phyloP scores from a whole-genome alignment of 2,113 vertebrate genomes.

The Pleuronectes platessa region DNA sequence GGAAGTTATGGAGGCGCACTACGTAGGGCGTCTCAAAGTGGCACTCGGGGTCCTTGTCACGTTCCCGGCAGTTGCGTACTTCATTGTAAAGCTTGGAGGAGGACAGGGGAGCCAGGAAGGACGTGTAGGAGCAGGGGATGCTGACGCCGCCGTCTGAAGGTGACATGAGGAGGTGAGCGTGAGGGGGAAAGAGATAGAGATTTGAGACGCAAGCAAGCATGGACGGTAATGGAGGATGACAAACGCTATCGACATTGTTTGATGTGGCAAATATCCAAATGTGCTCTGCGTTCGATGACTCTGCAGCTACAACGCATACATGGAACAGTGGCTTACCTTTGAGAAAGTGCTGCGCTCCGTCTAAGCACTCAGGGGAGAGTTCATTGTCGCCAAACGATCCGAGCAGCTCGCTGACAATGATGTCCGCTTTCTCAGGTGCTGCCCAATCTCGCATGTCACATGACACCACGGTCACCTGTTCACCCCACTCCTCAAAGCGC shows the following conservation, averaged over 20 bases:
- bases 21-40: slow-evolving; percentile 96
- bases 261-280: not conserved
- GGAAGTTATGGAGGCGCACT: slow-evolving; percentile 93
- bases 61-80: slow-evolving; percentile 90
- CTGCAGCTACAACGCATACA: not conserved
- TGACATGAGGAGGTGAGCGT: not conserved
- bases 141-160: slow-evolving; percentile 88
- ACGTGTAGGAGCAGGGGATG: slow-evolving; percentile 91
- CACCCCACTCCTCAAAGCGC: slow-evolving; percentile 95
- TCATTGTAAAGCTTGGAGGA: slow-evolving; percentile 97
- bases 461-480: slow-evolving; percentile 91
- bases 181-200: slow-evolving; percentile 19
- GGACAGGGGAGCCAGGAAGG: slow-evolving; percentile 91
- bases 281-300: not conserved
- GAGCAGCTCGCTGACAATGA: slow-evolving; percentile 92
- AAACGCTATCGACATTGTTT: not conserved
- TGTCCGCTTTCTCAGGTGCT: slow-evolving; percentile 92
- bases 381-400: slow-evolving; percentile 95
- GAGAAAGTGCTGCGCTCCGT: slow-evolving; percentile 92
- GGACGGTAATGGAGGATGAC: slow-evolving; percentile 9
- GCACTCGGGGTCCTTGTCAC: slow-evolving; percentile 89
- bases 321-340: slow-evolving; percentile 81
- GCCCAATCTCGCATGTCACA: slow-evolving; percentile 93
- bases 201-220: slow-evolving; percentile 26
- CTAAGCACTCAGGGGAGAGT: slow-evolving; percentile 92